Percentiles rank a stretch among this genome's conserved stretches.
Conservation (phyloP, 2,797 vertebrate species). For the Erpetoichthys calabaricus region DNA sequence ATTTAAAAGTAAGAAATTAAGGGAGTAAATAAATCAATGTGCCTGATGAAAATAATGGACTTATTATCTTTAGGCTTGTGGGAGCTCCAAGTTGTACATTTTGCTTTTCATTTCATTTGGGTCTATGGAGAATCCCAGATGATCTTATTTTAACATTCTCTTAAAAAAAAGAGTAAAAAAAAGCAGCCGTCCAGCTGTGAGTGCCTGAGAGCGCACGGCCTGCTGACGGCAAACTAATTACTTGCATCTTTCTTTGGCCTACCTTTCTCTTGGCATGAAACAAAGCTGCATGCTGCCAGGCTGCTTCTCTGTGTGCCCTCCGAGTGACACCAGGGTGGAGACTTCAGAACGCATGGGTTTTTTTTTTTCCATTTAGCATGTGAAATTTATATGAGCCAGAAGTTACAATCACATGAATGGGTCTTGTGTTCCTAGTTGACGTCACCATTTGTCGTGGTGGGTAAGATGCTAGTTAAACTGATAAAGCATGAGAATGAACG, state of each 20-base stretch:
- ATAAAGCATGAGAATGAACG: no score
- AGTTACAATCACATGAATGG: conserved; percentile 45
- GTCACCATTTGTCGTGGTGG: conserved; percentile 29
- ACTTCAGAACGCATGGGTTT: conserved; percentile 1
- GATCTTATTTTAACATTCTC: conserved; percentile 6
- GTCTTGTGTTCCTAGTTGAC: conserved; percentile 37
- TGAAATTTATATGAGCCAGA: conserved; percentile 47
- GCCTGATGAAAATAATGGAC: no score
- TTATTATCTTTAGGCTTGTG: no score
- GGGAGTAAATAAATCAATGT: no score
- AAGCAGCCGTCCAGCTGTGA: conserved; percentile 5
- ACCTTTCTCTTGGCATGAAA: neutral
- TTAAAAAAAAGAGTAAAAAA: neutral
- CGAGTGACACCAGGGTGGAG: no score
- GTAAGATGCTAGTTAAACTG: conserved; percentile 25
- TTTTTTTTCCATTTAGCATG: conserved; percentile 33
- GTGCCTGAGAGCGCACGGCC: neutral
- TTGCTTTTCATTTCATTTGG: neutral
- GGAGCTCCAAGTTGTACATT: no score
- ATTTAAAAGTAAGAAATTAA: no score
- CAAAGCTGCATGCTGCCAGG: no score
- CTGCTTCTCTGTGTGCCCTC: no score
- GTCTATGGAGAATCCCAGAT: neutral
- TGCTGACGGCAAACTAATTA: conserved; percentile 12
- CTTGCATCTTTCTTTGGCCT: conserved; percentile 3